Conservation (phyloP, 2,888 invertebrate species). For the Dendrolimus houi region DNA sequence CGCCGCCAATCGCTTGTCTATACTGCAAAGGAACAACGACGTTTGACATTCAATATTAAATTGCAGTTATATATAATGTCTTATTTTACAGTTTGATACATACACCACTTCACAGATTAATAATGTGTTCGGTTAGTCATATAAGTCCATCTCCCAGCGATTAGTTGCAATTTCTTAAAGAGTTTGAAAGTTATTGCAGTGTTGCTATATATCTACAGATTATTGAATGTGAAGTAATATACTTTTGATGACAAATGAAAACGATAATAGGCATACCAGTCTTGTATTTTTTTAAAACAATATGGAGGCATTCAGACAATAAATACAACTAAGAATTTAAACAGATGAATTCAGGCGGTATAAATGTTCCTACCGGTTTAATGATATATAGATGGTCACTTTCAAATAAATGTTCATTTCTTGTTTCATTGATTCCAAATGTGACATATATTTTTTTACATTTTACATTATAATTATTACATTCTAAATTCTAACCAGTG, state of each 20-base stretch:
- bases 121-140: conserved; percentile 50
- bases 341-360: not conserved
- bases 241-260: conserved; percentile 30
- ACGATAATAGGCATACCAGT: conserved; percentile 44
- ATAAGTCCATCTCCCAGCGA: conserved; percentile 60
- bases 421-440: too few relatives aligned
- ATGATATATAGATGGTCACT: too few relatives aligned
- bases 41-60: not conserved
- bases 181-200: conserved; percentile 65
- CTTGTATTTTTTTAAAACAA: not conserved
- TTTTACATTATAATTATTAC: too few relatives aligned
- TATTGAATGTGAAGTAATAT: conserved; percentile 18
- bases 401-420: too few relatives aligned
- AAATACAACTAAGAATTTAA: not conserved
- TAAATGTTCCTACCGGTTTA: too few relatives aligned
- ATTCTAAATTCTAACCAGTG: too few relatives aligned
- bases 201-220: conserved; percentile 50
- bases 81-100: not conserved
- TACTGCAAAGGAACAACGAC: conserved; percentile 78
- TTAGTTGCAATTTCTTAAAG: conserved; percentile 62
- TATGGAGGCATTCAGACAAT: not conserved
- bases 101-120: conserved; percentile 18
- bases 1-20: conserved; percentile 87
- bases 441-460: too few relatives aligned
- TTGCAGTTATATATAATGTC: conserved; percentile 1